phyloP scores from a whole-genome alignment of 2,888 invertebrate genomes.

The Empis stercorea region DNA sequence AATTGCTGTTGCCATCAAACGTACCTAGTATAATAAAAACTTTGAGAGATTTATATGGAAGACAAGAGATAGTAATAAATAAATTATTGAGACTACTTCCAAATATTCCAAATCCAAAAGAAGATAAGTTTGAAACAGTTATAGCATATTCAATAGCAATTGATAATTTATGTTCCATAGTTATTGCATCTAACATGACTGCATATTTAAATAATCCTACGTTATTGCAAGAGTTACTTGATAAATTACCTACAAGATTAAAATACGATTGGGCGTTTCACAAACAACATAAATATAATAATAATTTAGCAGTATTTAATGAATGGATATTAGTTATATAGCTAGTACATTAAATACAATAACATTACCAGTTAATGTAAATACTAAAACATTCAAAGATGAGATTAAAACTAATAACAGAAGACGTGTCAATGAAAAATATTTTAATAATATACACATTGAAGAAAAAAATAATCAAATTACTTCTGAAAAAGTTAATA shows the following conservation, averaged over 20 bases:
- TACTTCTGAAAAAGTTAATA: not conserved
- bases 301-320: conserved; percentile 1
- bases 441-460: too few species aligned
- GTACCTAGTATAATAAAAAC: not conserved
- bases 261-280: conserved; percentile 8
- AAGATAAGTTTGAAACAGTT: conserved; percentile 6
- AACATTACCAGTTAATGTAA: not conserved
- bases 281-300: not conserved
- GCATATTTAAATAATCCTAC: conserved; percentile 4
- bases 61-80: conserved; percentile 4
- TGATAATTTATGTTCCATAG: conserved; percentile 4
- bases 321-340: conserved; percentile 4
- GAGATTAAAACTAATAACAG: too few species aligned
- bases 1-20: conserved; percentile 5
- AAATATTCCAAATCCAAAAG: not conserved
- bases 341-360: conserved; percentile 2
- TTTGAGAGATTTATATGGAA: conserved; percentile 1
- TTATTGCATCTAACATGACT: conserved; percentile 1
- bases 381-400: too few species aligned
- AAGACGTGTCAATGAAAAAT: too few species aligned
- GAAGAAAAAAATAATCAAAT: not conserved
- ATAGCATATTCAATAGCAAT: conserved; percentile 4
- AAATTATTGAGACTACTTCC: not conserved
- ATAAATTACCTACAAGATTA: conserved; percentile 3
- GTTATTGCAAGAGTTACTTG: conserved; percentile 5